phyloP scores from a whole-genome alignment of 2,888 invertebrate species.

The Andrena camellia region DNA sequence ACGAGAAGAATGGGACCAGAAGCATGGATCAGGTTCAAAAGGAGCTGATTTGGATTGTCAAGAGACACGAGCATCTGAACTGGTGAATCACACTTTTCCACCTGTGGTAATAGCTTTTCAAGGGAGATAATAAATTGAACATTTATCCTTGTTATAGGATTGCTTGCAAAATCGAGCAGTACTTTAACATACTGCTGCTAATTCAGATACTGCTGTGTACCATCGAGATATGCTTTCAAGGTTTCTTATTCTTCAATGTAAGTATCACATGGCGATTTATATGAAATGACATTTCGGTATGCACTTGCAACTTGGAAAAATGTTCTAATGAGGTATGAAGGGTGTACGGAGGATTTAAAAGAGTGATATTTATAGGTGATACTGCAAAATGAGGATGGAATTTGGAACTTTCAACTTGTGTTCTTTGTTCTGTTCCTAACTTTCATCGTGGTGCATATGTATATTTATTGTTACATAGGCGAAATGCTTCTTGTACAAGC shows the following conservation, averaged over 20 bases:
- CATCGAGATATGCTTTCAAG: not conserved
- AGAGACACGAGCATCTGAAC: conserved; percentile 1
- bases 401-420: conserved; percentile 48
- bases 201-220: not conserved
- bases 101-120: not conserved
- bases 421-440: conserved; percentile 57
- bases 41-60: not conserved
- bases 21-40: not conserved
- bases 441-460: conserved; percentile 63
- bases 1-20: not conserved
- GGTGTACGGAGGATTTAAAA: too few relatives aligned
- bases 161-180: not conserved
- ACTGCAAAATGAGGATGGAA: conserved; percentile 1
- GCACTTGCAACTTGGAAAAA: too few relatives aligned
- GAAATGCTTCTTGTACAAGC: conserved; percentile 64
- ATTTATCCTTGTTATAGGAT: not conserved
- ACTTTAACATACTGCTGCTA: not conserved
- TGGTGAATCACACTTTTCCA: not conserved
- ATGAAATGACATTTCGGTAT: too few relatives aligned
- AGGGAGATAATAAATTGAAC: not conserved
- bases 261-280: too few relatives aligned
- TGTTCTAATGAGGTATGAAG: too few relatives aligned
- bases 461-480: conserved; percentile 74
- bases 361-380: not conserved
- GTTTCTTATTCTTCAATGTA: too few relatives aligned